Evolutionary conservation across 1,140 invertebrate genomes (phyloP).

Genomic region (Tetragnatha versicolor): DNA sequence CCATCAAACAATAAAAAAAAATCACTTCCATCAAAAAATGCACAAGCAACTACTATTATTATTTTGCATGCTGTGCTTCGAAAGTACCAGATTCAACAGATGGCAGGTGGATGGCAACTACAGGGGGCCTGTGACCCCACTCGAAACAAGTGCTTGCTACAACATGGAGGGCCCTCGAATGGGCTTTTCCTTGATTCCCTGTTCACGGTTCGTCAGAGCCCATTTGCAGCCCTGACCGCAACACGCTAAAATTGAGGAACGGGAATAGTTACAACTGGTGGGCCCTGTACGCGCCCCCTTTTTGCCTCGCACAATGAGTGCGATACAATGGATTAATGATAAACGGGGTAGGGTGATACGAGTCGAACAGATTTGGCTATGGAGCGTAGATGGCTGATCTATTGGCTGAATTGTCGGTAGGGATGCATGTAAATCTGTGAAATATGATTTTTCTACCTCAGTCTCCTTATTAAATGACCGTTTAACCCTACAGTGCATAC

Average conservation of each 20-base stretch:
- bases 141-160: slow-evolving; percentile 11
- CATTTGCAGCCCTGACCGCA: slow-evolving; percentile 41
- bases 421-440: too few relatives aligned
- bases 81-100: slow-evolving; percentile 16
- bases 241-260: slow-evolving; percentile 35
- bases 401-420: too few relatives aligned
- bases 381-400: too few relatives aligned
- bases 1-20: slow-evolving; percentile 15
- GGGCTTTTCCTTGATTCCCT: slow-evolving; percentile 3
- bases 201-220: slow-evolving; percentile 34
- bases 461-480: too few relatives aligned
- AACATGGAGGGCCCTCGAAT: slow-evolving; percentile 18
- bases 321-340: slow-evolving; percentile 39
- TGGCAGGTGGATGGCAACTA: slow-evolving; percentile 23
- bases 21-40: slow-evolving; percentile 23
- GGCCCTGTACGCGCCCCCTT: slow-evolving; percentile 16
- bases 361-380: background rate
- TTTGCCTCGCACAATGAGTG: slow-evolving; percentile 10
- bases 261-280: slow-evolving; percentile 46
- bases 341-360: background rate
- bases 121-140: background rate
- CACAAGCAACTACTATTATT: background rate
- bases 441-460: too few relatives aligned
- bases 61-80: background rate
- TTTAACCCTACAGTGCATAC: too few relatives aligned